Conservation (phyloP, 1,140 invertebrate genomes). For the Polypedilum pembai region DNA sequence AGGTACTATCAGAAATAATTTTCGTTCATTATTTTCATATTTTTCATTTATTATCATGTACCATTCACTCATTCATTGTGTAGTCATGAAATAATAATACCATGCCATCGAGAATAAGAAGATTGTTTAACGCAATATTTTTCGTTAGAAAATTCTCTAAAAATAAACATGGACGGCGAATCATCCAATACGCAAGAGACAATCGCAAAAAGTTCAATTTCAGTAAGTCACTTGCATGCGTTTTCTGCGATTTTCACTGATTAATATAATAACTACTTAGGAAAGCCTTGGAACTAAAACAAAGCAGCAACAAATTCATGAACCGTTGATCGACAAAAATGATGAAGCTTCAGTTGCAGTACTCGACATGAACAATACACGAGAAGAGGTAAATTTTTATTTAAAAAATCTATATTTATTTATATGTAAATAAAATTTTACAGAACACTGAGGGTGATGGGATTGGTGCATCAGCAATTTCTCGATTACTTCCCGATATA, state of each 20-base stretch:
- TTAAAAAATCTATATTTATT: background rate
- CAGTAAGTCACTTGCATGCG: background rate
- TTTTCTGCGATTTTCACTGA: background rate
- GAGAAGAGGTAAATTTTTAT: background rate
- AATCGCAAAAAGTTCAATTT: conserved; percentile 21
- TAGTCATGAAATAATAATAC: background rate
- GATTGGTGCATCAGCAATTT: conserved; percentile 35
- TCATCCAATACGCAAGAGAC: conserved; percentile 7
- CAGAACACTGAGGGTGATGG: conserved; percentile 41
- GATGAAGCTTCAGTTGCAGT: background rate
- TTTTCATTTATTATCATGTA: no score
- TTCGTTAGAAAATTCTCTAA: background rate
- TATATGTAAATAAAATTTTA: no score
- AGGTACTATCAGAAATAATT: background rate
- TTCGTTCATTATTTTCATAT: background rate
- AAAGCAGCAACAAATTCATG: background rate
- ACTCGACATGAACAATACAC: background rate
- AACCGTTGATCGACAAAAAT: background rate
- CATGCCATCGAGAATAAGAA: conserved; percentile 20
- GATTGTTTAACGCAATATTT: conserved; percentile 21
- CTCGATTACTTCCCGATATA: conserved; percentile 53
- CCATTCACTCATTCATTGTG: no score
- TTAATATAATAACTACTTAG: background rate
- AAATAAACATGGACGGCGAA: conserved; percentile 9
- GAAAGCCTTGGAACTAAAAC: conserved; percentile 8